A percentile compares a stretch with the other conserved stretches of the same genome.
These are phyloP conservation scores for Catocala sponsa DNA, from an alignment of 2,888 invertebrate species.

Conservation along the genomic window DNA sequence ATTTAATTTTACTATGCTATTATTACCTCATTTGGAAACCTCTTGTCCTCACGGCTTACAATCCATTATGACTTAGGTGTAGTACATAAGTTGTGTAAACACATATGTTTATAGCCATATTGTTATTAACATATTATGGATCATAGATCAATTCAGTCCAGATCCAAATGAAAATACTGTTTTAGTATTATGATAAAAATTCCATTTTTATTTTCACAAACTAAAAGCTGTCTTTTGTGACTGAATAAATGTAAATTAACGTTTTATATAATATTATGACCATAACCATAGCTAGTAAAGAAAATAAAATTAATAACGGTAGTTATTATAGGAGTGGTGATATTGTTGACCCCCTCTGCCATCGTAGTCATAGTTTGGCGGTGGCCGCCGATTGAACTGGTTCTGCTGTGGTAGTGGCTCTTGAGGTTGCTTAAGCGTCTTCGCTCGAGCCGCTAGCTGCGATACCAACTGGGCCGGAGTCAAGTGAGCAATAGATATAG, in stretches of 20 bases:
- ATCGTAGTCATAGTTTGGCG: constrained; percentile 60
- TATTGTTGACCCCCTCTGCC: constrained; percentile 58
- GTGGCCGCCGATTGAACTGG: constrained; percentile 60
- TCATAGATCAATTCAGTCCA: not conserved
- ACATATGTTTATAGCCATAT: too few relatives aligned
- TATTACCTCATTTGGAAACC: too few relatives aligned
- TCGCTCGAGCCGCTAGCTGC: constrained; percentile 81
- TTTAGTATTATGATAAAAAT: constrained; percentile 3
- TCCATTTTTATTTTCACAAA: constrained; percentile 10
- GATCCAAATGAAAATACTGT: constrained; percentile 5
- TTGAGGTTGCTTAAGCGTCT: constrained; percentile 73
- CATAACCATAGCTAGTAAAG: constrained; percentile 1
- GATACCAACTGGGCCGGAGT: constrained; percentile 84
- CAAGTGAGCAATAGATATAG: constrained; percentile 81
- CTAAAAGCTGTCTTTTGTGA: not conserved
- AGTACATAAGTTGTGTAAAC: too few relatives aligned
- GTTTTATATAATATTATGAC: constrained; percentile 3
- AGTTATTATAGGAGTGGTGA: constrained; percentile 62
- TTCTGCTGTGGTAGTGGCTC: constrained; percentile 42
- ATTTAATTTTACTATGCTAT: too few relatives aligned
- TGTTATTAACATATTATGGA: too few relatives aligned
- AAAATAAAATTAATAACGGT: constrained; percentile 60
- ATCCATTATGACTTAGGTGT: too few relatives aligned
- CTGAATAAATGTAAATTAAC: not conserved
- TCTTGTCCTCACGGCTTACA: too few relatives aligned